Evolutionary conservation across 1,140 invertebrate species (phyloP), one percentile per base, ranked within the genome.

Genomic region (Bombus haemorrhoidalis): DNA sequence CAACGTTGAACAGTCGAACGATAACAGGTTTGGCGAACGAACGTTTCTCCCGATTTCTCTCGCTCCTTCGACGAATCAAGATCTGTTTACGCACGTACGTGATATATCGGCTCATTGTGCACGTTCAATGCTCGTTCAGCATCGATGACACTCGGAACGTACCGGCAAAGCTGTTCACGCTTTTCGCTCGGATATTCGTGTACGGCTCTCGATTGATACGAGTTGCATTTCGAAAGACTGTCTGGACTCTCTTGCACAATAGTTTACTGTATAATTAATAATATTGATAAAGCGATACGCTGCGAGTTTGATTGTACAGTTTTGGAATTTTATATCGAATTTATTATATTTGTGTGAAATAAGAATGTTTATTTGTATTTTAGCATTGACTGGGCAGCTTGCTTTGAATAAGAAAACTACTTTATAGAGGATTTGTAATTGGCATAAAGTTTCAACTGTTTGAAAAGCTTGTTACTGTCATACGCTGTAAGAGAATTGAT

Each of bases 31-130:
- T 64, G 6, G 41, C 18, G 25, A 25, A 28, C 25, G 47, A 53
- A 53, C 28, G 28, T 41, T 39, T 47, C 57, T 47, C 71, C 22
- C 64, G 57, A 57, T 86, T 62, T 76, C 79, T 41, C 84, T 41
- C 78, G 37, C 22, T 13, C 34, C 32, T 66, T n/a, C 28, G 32
- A 15, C 22, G 69, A 41, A 25, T 41, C 3, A 3, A 66, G 64
- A 32, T 66, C 64, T 18, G 15, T 32, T 66, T 34, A 34, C 64
- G 15, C n/a, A 66, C 13, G 32, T 32, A 10, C 15, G 2, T 66
- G 64, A 66, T 34, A 32, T 66, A 66, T 66, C 64, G 64, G n/a
- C 6, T 66, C 64, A 18, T 66, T 66, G 64, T 66, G 34, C 47
- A 22, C 4, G n/a, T 66, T 32, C 15, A 5, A 6, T 15, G 62